Evolutionary conservation across 2,888 invertebrate genomes (phyloP), one percentile per base, ranked within the genome.

Genomic region (Microplitis deprimator): DNA sequence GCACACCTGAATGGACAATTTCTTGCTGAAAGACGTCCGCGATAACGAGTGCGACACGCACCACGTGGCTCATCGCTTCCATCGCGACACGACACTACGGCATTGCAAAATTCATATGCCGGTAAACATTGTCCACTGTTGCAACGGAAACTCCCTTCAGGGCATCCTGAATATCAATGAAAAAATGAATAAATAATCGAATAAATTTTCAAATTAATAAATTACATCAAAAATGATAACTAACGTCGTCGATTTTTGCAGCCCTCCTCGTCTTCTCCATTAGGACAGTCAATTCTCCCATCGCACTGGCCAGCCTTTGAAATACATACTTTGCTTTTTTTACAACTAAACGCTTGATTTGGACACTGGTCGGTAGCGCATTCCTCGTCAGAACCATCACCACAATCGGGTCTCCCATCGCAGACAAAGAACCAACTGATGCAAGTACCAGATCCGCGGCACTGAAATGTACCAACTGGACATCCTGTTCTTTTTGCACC

Each of bases 351-450:
- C 7, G 96, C 93, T 89, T 95, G 94, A 77, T 90, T 88, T 1
- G 95, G 95, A 85, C 95, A 94, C 72, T 93, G 91, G 77, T 91
- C 91, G 64, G 79, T 80, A 85, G 92, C 91, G 88, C 96, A 96
- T 85, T 94, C 94, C 90, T 97, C 97, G 88, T 97, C 97, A 0
- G 96, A 96, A 20, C 95, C 96, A 86, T 97, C 97, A 7, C 93
- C 92, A 86, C 97, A 97, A 87, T 97, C 96, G 80, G 93, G 92
- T 81, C 95, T 93, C 8, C 95, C 95, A 88, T 97, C 97, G 89
- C 97, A 97, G 5, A 97, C 96, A 90, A 96, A 97, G 92, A 96
- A 97, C 96, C 96, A 97, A 84, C 96, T 96, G 86, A 97, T 95
- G 89, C 97, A 97, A 13, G 93, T 92, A 1, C 97, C 97, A 73